A percentile compares a stretch with the other conserved stretches of the same genome.
Conservation (phyloP, 1,140 invertebrate species). For the Paraescarpia echinospica region DNA sequence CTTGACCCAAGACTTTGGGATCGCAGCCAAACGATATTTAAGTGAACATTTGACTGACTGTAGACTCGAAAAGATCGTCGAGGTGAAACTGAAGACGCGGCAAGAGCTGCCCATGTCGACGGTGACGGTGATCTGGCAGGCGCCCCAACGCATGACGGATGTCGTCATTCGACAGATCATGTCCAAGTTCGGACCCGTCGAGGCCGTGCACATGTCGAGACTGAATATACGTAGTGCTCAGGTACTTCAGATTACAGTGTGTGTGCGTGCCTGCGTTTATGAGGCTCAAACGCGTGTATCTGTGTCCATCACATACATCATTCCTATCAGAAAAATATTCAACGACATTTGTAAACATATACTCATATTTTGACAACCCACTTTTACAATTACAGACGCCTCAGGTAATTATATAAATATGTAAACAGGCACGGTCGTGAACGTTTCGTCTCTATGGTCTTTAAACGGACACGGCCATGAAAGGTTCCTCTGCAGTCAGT, state of each 20-base stretch:
- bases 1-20: too few species aligned
- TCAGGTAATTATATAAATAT: too few species aligned
- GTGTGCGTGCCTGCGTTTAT: neutral
- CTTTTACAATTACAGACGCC: too few species aligned
- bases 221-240: neutral
- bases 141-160: neutral
- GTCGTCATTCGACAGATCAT: neutral
- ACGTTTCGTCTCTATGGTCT: too few species aligned
- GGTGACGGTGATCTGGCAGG: neutral
- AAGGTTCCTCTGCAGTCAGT: rapidly evolving
- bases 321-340: too few species aligned
- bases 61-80: neutral
- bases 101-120: neutral
- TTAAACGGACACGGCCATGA: neutral
- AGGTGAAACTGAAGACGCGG: neutral
- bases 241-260: neutral
- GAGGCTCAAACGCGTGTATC: neutral
- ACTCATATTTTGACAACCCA: too few species aligned
- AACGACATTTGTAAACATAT: too few species aligned
- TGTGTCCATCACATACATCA: neutral
- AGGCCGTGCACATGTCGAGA: neutral
- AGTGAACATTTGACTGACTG: neutral
- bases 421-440: too few species aligned
- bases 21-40: too few species aligned
- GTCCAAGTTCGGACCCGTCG: neutral